Evolutionary conservation across 64 coral and sea anemone genomes (phyloP).

Genomic region (Acropora yongei): DNA sequence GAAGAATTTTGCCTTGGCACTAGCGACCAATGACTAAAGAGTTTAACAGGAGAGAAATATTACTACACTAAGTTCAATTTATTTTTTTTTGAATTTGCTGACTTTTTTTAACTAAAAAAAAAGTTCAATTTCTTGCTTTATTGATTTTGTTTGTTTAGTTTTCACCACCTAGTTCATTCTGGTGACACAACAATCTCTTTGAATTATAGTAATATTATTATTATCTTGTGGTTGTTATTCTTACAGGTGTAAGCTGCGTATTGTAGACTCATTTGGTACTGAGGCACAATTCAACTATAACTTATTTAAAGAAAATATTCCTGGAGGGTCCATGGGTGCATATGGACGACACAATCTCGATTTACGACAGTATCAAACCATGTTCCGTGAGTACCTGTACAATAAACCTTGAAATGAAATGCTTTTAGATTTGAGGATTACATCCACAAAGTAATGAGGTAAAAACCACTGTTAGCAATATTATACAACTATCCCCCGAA

Average conservation of each 20-base stretch:
- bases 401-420: neutral
- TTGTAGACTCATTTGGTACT: slow-evolving; percentile 98
- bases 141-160: too few relatives aligned
- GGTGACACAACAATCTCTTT: too few relatives aligned
- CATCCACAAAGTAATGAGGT: too few relatives aligned
- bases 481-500: too few relatives aligned
- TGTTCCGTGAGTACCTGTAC: slow-evolving; percentile 86
- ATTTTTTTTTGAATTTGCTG: neutral
- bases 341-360: slow-evolving; percentile 93
- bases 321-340: slow-evolving; percentile 74
- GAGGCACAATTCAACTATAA: slow-evolving; percentile 95
- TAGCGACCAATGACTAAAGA: too few relatives aligned
- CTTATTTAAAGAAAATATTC: slow-evolving; percentile 76
- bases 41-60: too few relatives aligned
- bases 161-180: too few relatives aligned
- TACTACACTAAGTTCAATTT: too few relatives aligned
- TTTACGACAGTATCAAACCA: slow-evolving; percentile 90
- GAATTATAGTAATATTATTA: too few relatives aligned
- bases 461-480: too few relatives aligned
- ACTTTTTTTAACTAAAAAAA: neutral
- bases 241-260: slow-evolving; percentile 87
- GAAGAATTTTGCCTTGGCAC: neutral
- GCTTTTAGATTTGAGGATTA: neutral
- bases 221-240: neutral
- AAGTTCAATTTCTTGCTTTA: too few relatives aligned